A percentile compares a stretch with the other conserved stretches of the same genome.
Conservation (phyloP, 2,888 invertebrate species). For the Schrankia costaestrigalis region DNA sequence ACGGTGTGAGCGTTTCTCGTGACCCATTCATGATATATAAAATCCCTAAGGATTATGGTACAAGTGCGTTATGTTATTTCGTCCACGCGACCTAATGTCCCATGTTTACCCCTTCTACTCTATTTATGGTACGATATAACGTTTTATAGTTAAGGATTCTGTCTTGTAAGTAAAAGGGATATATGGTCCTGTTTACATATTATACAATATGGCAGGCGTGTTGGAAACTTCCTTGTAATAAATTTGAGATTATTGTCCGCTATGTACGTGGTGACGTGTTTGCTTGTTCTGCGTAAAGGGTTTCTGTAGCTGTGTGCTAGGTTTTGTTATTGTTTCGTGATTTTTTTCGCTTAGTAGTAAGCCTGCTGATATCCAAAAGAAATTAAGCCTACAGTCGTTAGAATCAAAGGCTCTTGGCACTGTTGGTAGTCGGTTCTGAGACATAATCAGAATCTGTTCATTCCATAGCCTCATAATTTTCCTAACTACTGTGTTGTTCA, state of each 20-base stretch:
- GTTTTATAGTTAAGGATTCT: conserved; percentile 20
- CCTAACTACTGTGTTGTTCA: too few relatives aligned
- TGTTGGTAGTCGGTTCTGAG: too few relatives aligned
- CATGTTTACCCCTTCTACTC: conserved; percentile 28
- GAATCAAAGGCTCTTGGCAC: too few relatives aligned
- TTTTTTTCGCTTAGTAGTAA: too few relatives aligned
- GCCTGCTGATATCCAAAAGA: too few relatives aligned
- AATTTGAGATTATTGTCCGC: background rate
- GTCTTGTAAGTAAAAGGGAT: conserved; percentile 14
- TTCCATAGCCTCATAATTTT: too few relatives aligned
- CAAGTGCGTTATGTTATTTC: conserved; percentile 34
- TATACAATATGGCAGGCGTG: background rate
- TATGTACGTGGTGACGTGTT: background rate
- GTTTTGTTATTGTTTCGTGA: too few relatives aligned
- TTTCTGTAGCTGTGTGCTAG: too few relatives aligned
- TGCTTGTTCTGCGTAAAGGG: too few relatives aligned
- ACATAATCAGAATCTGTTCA: too few relatives aligned
- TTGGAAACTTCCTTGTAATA: background rate
- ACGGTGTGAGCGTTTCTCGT: conserved; percentile 17
- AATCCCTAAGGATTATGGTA: conserved; percentile 35
- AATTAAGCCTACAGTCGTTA: too few relatives aligned
- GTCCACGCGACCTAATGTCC: conserved; percentile 29
- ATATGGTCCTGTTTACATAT: conserved; percentile 10
- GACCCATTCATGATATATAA: conserved; percentile 25
- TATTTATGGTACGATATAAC: conserved; percentile 24